Conservation (phyloP, 1,140 invertebrate genomes). For the Eciton burchellii region DNA sequence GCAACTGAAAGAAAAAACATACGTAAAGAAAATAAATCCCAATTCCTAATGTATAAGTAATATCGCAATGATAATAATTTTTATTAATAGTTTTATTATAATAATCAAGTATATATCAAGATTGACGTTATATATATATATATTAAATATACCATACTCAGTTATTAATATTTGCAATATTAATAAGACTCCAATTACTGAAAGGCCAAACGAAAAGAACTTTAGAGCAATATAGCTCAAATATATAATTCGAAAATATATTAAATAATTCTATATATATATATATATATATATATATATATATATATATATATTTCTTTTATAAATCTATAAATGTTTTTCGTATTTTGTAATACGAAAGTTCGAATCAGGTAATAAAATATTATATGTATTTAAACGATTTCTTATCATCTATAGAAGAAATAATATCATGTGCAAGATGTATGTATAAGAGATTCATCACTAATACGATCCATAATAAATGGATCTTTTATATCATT, state of each 20-base stretch:
- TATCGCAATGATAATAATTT: conserved; percentile 37
- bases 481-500: not conserved
- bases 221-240: conserved; percentile 17
- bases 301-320: conserved; percentile 29
- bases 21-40: conserved; percentile 63
- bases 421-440: not conserved
- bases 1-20: conserved; percentile 40
- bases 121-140: conserved; percentile 37
- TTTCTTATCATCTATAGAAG: conserved; percentile 33
- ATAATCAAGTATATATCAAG: conserved; percentile 24
- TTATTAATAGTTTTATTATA: conserved; percentile 31
- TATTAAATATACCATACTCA: conserved; percentile 12
- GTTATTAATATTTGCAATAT: conserved; percentile 28
- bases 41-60: conserved; percentile 50
- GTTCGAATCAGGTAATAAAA: conserved; percentile 34
- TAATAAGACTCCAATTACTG: conserved; percentile 39
- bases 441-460: conserved; percentile 33
- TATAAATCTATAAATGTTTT: conserved; percentile 51
- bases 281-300: conserved; percentile 27
- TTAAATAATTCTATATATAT: conserved; percentile 31
- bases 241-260: conserved; percentile 5
- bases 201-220: conserved; percentile 53
- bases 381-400: conserved; percentile 6
- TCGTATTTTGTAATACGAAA: conserved; percentile 56
- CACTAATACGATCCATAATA: not conserved